Evolutionary conservation across 2,113 vertebrate species (phyloP).

Genomic region (Charina bottae): DNA sequence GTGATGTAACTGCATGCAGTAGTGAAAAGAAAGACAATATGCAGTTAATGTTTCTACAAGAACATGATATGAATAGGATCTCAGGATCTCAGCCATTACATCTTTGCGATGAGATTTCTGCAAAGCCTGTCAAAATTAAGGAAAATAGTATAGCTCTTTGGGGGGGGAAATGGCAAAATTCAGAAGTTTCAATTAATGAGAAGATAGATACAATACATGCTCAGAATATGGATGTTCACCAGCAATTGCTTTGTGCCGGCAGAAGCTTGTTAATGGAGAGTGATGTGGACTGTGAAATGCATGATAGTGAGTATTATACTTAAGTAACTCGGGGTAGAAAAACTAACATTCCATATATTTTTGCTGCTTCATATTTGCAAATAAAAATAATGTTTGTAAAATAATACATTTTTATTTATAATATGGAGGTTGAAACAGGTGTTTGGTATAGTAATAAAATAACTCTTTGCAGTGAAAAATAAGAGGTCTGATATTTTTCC

Average conservation of each 20-base stretch:
- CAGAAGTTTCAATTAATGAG: not conserved
- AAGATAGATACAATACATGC: not conserved
- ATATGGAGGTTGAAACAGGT: slow-evolving; percentile 5
- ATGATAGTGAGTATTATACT: slow-evolving; percentile 6
- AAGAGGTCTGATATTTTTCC: not conserved
- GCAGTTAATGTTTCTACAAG: not conserved
- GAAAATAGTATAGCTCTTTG: not conserved
- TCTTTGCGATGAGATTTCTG: slow-evolving; percentile 3
- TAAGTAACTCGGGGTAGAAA: not conserved
- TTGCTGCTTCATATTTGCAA: slow-evolving; percentile 30
- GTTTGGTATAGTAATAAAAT: not conserved
- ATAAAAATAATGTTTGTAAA: not conserved
- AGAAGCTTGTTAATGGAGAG: not conserved
- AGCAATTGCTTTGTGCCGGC: not conserved
- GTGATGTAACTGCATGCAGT: not conserved
- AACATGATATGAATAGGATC: not conserved
- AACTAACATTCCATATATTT: slow-evolving; percentile 16
- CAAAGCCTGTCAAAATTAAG: not conserved
- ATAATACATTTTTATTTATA: not conserved
- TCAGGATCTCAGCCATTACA: not conserved
- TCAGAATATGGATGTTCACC: not conserved
- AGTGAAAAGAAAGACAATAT: not conserved
- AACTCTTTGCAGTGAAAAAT: slow-evolving; percentile 13
- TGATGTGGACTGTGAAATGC: not conserved
- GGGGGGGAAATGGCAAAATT: not conserved